These are phyloP conservation scores for Spisula subtruncata DNA, from an alignment of 2,888 invertebrate genomes.

Conservation along the genomic window DNA sequence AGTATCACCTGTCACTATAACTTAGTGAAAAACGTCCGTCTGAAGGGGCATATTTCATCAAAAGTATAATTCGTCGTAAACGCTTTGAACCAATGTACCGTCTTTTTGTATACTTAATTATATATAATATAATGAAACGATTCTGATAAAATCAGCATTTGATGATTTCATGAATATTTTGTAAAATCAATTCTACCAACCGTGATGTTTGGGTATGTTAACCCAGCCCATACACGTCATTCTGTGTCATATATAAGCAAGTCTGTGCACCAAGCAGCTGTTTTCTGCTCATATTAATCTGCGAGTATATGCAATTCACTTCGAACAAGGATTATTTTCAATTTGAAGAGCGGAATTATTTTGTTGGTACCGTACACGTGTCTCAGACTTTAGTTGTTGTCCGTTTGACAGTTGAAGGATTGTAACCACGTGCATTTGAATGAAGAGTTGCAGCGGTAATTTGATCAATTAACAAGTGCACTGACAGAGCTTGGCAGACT, in stretches of 20 bases:
- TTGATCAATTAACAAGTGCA: no score
- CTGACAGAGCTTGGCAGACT: no score
- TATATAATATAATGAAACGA: conserved; percentile 33
- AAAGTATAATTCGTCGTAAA: background rate
- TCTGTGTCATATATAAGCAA: background rate
- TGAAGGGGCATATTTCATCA: background rate
- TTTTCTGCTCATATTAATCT: background rate
- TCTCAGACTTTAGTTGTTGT: background rate
- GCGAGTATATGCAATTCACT: background rate
- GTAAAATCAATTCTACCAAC: background rate
- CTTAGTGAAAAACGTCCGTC: background rate
- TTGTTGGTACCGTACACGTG: no score
- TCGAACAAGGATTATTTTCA: background rate
- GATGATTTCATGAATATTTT: conserved; percentile 46
- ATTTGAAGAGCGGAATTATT: background rate
- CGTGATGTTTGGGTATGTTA: background rate
- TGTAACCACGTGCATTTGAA: background rate
- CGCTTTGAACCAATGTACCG: conserved; percentile 4
- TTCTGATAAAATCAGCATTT: conserved; percentile 36
- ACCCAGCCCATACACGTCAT: background rate
- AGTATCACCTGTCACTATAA: background rate
- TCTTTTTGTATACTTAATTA: conserved; percentile 35
- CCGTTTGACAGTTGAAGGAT: background rate
- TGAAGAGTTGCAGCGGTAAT: background rate
- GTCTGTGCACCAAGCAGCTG: background rate